Evolutionary conservation across 2,113 vertebrate species (phyloP).

Genomic region (Smithornis capensis): DNA sequence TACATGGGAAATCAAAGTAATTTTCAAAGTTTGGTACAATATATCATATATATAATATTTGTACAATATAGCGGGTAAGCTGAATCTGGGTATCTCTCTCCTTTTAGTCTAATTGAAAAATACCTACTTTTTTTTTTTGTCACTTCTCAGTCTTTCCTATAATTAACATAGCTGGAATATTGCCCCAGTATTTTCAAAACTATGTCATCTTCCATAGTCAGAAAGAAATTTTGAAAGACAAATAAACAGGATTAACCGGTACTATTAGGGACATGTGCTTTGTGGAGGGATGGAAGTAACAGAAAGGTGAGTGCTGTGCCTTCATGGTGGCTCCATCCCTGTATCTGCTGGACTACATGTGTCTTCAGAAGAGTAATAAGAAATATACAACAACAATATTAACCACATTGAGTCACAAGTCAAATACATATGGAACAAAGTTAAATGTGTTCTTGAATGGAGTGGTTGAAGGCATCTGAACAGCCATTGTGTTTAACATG

Average conservation of each 20-base stretch:
- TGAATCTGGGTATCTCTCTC: not conserved
- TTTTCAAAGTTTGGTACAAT: not conserved
- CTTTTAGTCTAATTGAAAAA: not conserved
- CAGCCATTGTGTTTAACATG: not conserved
- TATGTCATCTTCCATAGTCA: not conserved
- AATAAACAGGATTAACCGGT: not conserved
- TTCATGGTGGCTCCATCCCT: not conserved
- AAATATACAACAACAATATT: not conserved
- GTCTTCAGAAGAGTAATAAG: not conserved
- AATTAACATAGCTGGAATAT: constrained; percentile 1
- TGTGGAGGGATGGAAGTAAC: not conserved
- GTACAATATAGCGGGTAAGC: not conserved
- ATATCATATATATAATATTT: too few relatives aligned
- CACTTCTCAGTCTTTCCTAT: not conserved
- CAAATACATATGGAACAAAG: not conserved
- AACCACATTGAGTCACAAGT: not conserved
- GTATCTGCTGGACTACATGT: too few relatives aligned
- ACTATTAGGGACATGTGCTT: not conserved
- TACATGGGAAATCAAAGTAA: not conserved
- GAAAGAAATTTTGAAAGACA: not conserved
- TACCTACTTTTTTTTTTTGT: not conserved
- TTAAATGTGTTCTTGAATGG: not conserved
- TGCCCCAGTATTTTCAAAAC: not conserved
- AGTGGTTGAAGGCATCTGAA: not conserved
- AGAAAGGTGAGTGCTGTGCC: not conserved